Evolutionary conservation across 2,888 invertebrate species (phyloP), one percentile per base, ranked within the genome.

Genomic region (Cosmopolites sordidus): DNA sequence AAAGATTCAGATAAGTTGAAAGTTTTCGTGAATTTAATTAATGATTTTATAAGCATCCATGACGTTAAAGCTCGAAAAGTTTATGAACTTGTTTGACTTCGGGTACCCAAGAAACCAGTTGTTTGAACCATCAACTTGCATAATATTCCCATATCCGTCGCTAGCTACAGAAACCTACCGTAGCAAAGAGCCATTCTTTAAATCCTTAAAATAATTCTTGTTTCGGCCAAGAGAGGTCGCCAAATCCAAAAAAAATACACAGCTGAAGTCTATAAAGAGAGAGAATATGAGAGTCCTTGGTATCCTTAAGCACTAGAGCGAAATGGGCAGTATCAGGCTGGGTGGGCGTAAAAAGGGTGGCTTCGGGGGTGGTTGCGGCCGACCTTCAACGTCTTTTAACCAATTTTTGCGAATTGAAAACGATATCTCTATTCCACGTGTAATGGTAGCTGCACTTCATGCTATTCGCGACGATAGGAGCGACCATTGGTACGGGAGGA

Each of bases 371-470:
- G 48, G 53, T 30, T 55, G 46, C 17, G 48, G 42, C 41, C 14
- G 16, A 8, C 30, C 37, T 75, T 87, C 89, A 89, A 82, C 91
- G 91, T 89, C 92, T 89, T 78, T 92, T 92, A 69, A 92, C 91
- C 72, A 92, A 81, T 79, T 92, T 92, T 76, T 92, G 90, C 75
- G 91, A 91, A 79, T 91, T 91, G 79, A 92, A 85, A 77, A 92
- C 87, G 76, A 92, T 91, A 79, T 91, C 90, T 78, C 87, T 86
- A 78, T 89, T 91, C 91, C 91, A 92, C 79, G 89, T 89, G 84
- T 88, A 89, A 76, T 83, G 86, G 83, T 88, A 89, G 78, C 84
- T 84, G 84, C 84, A 87, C 80, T 78, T 79, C 81, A 81, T 81
- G 76, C 81, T 80, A 80, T 74, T 65, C 67, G 66, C 66, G 65